Base-by-base conservation (phyloP, 2,797 vertebrate species). In the Phrynocephalus forsythii region DNA sequence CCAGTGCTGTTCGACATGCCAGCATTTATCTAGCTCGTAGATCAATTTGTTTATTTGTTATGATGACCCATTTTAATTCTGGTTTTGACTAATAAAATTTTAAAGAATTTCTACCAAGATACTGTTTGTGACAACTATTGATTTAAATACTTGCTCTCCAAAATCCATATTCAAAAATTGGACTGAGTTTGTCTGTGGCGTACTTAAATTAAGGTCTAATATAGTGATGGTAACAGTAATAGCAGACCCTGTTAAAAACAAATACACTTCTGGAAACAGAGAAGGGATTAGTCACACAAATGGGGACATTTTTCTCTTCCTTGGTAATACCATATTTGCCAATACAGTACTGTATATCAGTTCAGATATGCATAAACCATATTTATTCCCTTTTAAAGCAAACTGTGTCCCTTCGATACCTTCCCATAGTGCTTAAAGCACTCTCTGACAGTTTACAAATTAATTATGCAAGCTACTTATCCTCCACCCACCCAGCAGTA, bases 11-110 rank as follows among this genome's bases (percentile, higher is more conserved):
- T 16, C 1, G 52, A 67, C 20, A 20, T 75, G 13, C 6, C 30
- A 79, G 6, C 56, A 50, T 81, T 81, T 28, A 6, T 80, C 3
- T 67, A 81, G 38, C n/a, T 81, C n/a, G 68, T 52, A 26, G 30
- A 13, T 30, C 50, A 38, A 44, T 28, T 33, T 77, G 68, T 87
- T 87, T 63, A 73, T 38, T 48, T 38, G 13, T 60, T 69, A 33
- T 18, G 76, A 33, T 82, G 5, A 24, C 76, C 50, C 33, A 9
- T 80, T 88, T 85, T 76, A 81, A 75, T 22, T 81, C 2, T 67
- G 8, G 30, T 28, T 44, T 81, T 81, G 30, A 0, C 24, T 81
- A 88, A 88, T 88, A 88, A 88, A 88, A 28, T 81, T 67, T 76
- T 76, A 85, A 85, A 80, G 1, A 28, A 44, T 20, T 28, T 38